Percentiles rank a stretch among this genome's conserved stretches.
Conservation (phyloP, 2,888 invertebrate species). For the Eupithecia insigniata region DNA sequence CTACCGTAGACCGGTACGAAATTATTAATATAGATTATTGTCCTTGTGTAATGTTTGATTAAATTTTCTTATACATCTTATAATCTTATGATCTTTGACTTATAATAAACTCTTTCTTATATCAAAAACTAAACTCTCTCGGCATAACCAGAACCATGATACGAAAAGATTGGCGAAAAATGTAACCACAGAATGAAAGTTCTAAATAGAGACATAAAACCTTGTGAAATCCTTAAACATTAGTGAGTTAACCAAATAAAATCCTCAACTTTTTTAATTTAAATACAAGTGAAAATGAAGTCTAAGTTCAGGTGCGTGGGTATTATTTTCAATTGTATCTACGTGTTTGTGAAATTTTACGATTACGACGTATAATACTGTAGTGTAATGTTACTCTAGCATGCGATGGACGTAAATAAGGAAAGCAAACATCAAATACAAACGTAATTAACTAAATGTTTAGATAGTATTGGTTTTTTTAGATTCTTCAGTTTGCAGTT, state of each 20-base stretch:
- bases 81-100: too few species aligned
- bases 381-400: not conserved
- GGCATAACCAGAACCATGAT: not conserved
- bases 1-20: too few species aligned
- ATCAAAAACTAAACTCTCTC: not conserved
- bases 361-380: not conserved
- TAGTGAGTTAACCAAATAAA: too few species aligned
- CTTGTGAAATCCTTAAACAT: not conserved
- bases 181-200: not conserved
- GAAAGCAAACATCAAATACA: not conserved
- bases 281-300: not conserved
- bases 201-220: not conserved
- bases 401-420: not conserved
- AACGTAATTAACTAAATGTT: not conserved
- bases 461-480: not conserved
- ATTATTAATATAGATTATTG: too few species aligned
- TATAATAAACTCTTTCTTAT: not conserved
- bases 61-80: too few species aligned
- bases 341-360: not conserved
- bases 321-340: not conserved
- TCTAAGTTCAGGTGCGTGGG: not conserved
- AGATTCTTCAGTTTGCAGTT: not conserved
- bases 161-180: not conserved
- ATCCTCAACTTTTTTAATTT: too few species aligned
- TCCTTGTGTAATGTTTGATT: too few species aligned